phyloP scores from a whole-genome alignment of 2,888 invertebrate genomes.

The Trachelus tabidus region DNA sequence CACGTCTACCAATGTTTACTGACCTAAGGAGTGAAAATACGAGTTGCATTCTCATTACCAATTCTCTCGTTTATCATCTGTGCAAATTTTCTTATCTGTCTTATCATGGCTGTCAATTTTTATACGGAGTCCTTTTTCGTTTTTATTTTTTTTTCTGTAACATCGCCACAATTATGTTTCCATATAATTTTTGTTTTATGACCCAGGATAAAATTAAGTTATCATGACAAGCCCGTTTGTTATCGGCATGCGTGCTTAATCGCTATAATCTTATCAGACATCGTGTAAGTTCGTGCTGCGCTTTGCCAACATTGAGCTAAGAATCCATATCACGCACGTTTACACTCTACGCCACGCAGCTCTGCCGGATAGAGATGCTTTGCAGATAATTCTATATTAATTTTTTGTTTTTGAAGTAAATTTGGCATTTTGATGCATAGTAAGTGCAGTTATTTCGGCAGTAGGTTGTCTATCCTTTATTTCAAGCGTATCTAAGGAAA shows the following conservation, averaged over 20 bases:
- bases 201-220: neutral
- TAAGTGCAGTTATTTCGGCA: neutral
- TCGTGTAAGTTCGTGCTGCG: neutral
- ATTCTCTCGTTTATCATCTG: neutral
- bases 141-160: neutral
- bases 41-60: neutral
- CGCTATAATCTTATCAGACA: neutral
- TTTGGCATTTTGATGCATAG: neutral
- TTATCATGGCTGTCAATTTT: neutral
- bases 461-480: no score
- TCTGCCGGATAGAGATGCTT: neutral
- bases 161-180: neutral
- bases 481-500: no score
- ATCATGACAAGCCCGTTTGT: neutral
- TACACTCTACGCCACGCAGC: neutral
- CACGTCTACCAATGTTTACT: no score
- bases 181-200: neutral
- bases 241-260: neutral
- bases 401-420: neutral
- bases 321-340: neutral
- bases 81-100: neutral
- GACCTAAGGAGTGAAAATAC: neutral
- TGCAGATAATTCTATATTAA: neutral
- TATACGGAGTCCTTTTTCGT: no score
- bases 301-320: neutral